Conservation (phyloP, 2,888 invertebrate species). For the Quadriops clusia region DNA sequence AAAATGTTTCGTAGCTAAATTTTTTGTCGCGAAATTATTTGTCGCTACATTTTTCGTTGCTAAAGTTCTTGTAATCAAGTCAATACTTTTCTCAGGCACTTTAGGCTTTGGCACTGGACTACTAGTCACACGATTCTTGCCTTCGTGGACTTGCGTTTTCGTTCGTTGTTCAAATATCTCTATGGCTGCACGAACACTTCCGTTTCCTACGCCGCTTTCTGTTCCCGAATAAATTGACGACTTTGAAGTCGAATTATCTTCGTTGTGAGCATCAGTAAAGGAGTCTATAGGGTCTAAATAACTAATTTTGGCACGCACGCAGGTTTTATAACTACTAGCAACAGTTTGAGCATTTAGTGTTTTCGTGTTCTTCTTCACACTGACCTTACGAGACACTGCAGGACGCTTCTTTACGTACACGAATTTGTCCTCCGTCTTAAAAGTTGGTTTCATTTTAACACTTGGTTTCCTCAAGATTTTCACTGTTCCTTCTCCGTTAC, state of each 20-base stretch:
- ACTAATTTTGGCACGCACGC: slow-evolving; percentile 18
- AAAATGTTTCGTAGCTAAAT: slow-evolving; percentile 4
- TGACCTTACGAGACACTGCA: slow-evolving; percentile 14
- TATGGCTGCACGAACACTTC: slow-evolving; percentile 29
- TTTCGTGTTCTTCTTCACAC: slow-evolving; percentile 14
- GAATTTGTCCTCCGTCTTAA: slow-evolving; percentile 16
- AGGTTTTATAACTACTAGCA: slow-evolving; percentile 14
- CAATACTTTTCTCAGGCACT: slow-evolving; percentile 49
- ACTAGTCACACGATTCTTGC: slow-evolving; percentile 15
- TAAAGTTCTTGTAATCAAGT: slow-evolving; percentile 41
- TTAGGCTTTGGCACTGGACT: slow-evolving; percentile 41
- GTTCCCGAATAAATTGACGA: slow-evolving; percentile 2
- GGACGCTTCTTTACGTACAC: slow-evolving; percentile 16
- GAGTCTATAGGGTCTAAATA: no score
- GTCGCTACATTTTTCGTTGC: slow-evolving; percentile 40
- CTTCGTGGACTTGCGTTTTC: slow-evolving; percentile 2
- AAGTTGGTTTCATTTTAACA: slow-evolving; percentile 34
- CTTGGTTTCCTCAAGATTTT: slow-evolving; percentile 26
- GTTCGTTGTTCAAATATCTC: slow-evolving; percentile 31
- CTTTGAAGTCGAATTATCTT: neutral
- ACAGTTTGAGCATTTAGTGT: slow-evolving; percentile 13
- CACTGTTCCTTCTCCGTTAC: slow-evolving; percentile 11
- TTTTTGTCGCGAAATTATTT: slow-evolving; percentile 19
- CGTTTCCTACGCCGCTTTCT: slow-evolving; percentile 9
- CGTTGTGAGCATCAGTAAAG: slow-evolving; percentile 12